Evolutionary conservation across 2,888 invertebrate species (phyloP), one percentile per base, ranked within the genome.

Genomic region (Lydus trimaculatus): DNA sequence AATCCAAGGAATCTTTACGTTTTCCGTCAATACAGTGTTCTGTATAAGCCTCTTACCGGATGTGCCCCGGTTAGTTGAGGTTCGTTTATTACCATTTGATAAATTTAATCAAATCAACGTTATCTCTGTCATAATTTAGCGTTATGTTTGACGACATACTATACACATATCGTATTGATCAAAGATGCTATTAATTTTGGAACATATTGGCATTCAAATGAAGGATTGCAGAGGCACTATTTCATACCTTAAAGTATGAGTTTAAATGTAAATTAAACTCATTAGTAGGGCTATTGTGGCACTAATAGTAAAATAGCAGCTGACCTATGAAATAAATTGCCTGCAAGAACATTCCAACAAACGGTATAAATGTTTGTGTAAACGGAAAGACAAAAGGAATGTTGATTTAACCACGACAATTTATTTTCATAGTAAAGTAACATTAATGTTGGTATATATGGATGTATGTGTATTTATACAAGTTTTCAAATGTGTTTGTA

Each of bases 261-360:
- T 28, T 28, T 28, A 28, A 28, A 28, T 28, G 33, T 7, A 33
- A 33, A 33, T 33, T 33, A 33, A 33, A 33, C 7, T 33, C 36
- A 36, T 36, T 36, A 36, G 3, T 36, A 36, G 36, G 2, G 15
- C 36, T 6, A 43, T 7, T 39, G 13, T n/a, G n/a, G 28, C 56
- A 56, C 6, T 28, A 56, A 1, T 56, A 48, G 28, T 52, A 56
- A 28, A 28, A 28, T 31, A 71, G 65, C 67, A 69, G 79, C 78
- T 80, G 80, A 80, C 80, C 80, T 80, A 77, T 80, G 77, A 81
- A 81, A 81, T 78, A 81, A 80, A 81, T 80, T 80, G 81, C 81
- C 79, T 80, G 78, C 78, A 81, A 80, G 79, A 80, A 81, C 81
- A 80, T 80, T 80, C 78, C 77, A 63, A 69, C 72, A 75, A 77